Percentiles rank a stretch among this genome's conserved stretches.
Evolutionary conservation across 2,113 vertebrate genomes (phyloP).

Genomic region (Eulemur rufifrons): DNA sequence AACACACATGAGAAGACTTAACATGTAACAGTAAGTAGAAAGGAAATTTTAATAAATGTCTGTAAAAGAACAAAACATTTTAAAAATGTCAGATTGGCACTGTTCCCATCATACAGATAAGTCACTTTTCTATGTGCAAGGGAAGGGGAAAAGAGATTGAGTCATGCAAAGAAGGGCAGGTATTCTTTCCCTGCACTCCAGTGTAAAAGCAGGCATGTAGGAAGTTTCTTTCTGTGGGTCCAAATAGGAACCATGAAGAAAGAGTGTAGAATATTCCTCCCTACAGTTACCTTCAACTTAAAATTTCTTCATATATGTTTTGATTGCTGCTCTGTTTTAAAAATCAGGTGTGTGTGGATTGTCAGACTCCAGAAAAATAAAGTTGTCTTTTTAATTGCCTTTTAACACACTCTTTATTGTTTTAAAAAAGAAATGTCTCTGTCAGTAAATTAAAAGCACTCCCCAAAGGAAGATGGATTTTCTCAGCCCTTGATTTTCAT

Average conservation of each 20-base stretch:
- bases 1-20: not conserved
- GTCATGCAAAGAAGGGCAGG: not conserved
- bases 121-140: not conserved
- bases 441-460: not conserved
- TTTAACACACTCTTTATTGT: not conserved
- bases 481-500: not conserved
- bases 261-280: not conserved
- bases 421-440: not conserved
- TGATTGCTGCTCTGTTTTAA: not conserved
- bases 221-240: not conserved
- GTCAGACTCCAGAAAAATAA: not conserved
- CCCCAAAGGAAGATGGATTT: not conserved
- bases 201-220: not conserved
- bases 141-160: not conserved
- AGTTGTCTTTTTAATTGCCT: not conserved
- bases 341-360: not conserved
- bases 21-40: not conserved
- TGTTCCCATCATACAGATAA: not conserved
- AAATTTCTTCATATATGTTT: not conserved
- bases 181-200: not conserved
- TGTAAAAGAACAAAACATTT: not conserved
- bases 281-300: not conserved
- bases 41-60: not conserved
- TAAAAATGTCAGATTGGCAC: not conserved
- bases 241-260: not conserved